Base-by-base conservation (phyloP, 2,888 invertebrate species). In the Torymus aiolomorphi region DNA sequence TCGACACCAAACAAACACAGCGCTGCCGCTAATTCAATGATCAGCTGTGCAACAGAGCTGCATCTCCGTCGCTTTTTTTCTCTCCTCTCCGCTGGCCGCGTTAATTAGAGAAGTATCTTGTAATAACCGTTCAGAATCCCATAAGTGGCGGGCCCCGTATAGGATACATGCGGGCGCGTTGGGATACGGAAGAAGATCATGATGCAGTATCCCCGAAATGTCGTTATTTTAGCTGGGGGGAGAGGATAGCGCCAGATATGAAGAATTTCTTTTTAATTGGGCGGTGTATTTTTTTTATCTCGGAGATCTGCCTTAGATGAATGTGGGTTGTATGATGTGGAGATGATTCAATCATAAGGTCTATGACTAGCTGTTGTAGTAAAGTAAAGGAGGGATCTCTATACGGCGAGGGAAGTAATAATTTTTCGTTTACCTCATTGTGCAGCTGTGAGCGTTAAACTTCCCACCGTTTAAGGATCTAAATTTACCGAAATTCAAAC, bases 61-160 rank as follows among this genome's bases (percentile, higher is more conserved):
- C 31, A 31, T 31, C 31, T 31, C 2, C 2, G 31, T 31, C 31
- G 8, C 31, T 31, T 31, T 31, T 31, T 31, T 31, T 31, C 31
- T 31, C 31, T 31, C 4, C 31, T 31, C 8, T 5, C 31, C 56
- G n/a, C 59, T 24, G 8, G 8, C 24, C 11, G 62, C 76, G 84
- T 84, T 86, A 85, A 87, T 88, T 86, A 84, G 85, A 82, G 80
- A 83, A 84, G 84, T 78, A 83, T 86, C 84, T 86, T 87, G 20
- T 20, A 85, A 87, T 86, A 85, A 83, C 84, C 85, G 84, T 86
- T 84, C 83, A 83, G 83, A 86, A 87, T 86, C 83, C 83, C 81
- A 65, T 59, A 31, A 72, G 52, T 65, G 61, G 52, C 3, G 3
- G 31, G 31, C 31, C 52, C 63, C 65, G 31, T 76, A 61, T 73